Evolutionary conservation across 53 echinoderm and acorn worm genomes (phyloP).

Genomic region (Actinopyga echinites): DNA sequence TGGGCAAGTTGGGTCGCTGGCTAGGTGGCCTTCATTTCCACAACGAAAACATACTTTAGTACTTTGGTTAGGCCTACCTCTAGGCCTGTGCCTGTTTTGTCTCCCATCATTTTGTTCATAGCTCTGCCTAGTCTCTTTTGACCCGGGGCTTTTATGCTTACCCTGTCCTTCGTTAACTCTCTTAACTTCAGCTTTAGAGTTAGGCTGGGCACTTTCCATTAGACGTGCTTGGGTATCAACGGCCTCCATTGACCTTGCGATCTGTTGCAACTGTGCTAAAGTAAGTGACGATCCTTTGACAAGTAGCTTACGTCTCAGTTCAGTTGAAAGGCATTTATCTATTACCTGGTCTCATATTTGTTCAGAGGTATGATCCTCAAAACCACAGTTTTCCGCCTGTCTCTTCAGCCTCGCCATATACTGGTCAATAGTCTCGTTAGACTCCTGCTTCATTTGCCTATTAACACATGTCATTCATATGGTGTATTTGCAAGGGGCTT

Average conservation of each 20-base stretch:
- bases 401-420: slow-evolving; percentile 19
- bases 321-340: slow-evolving; percentile 52
- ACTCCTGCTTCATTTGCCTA: slow-evolving; percentile 22
- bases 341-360: slow-evolving; percentile 63
- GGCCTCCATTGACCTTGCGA: slow-evolving; percentile 48
- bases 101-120: too few relatives aligned
- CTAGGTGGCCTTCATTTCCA: slow-evolving; percentile 56
- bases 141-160: too few relatives aligned
- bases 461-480: slow-evolving; percentile 45
- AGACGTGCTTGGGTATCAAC: slow-evolving; percentile 22
- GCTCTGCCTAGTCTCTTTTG: too few relatives aligned
- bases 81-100: not conserved
- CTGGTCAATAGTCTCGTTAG: slow-evolving; percentile 36
- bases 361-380: slow-evolving; percentile 24
- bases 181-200: not conserved
- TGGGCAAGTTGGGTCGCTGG: slow-evolving; percentile 48
- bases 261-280: slow-evolving; percentile 33
- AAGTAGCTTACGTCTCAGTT: slow-evolving; percentile 49
- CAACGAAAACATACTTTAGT: slow-evolving; percentile 6
- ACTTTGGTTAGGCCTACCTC: not conserved
- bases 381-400: slow-evolving; percentile 40
- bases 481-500: slow-evolving; percentile 38
- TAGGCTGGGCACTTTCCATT: not conserved
- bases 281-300: slow-evolving; percentile 45
- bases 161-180: not conserved